Base-by-base conservation (phyloP, 2,888 invertebrate genomes). In the Yponomeuta malinellus region DNA sequence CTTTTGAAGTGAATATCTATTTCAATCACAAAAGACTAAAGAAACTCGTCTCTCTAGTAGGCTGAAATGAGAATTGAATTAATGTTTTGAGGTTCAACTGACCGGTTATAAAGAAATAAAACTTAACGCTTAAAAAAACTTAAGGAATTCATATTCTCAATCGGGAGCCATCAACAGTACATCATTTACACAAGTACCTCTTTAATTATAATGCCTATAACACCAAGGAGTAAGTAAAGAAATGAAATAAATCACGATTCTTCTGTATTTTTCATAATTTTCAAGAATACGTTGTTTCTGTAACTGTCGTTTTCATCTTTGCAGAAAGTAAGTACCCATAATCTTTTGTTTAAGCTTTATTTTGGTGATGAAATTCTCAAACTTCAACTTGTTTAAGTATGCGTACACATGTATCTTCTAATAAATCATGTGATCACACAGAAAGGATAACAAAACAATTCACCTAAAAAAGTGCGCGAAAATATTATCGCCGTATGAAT, bases 1-100 rank as follows among this genome's bases (percentile, higher is more conserved):
- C 74, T 74, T 74, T 76, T 74, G 76, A 77, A 79, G 76, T 75
- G 72, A 76, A 73, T 75, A 79, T 79, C 78, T 76, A 76, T 77
- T 82, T 76, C 79, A 80, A 80, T 81, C 77, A 79, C 72, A 80
- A 80, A 81, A 77, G 71, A 76, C 77, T 76, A 76, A 76, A 75
- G 76, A 79, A 78, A 79, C 78, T 77, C 74, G 66, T 59, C 59
- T 71, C 43, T 59, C 77, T 73, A 33, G 78, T 80, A 81, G 70
- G 72, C 73, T 78, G 75, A 77, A 74, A 78, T 75, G 78, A 80
- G 79, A 73, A 77, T 78, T 78, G 77, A 78, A 76, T 75, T 80
- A 81, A 81, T 82, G 79, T 79, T 81, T 79, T 78, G 77, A 79
- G 70, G 72, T 64, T 70, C 68, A 70, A 69, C 65, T 69, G 68